Evolutionary conservation across 2,797 vertebrate genomes (phyloP).

Genomic region (Lepus townsendii): DNA sequence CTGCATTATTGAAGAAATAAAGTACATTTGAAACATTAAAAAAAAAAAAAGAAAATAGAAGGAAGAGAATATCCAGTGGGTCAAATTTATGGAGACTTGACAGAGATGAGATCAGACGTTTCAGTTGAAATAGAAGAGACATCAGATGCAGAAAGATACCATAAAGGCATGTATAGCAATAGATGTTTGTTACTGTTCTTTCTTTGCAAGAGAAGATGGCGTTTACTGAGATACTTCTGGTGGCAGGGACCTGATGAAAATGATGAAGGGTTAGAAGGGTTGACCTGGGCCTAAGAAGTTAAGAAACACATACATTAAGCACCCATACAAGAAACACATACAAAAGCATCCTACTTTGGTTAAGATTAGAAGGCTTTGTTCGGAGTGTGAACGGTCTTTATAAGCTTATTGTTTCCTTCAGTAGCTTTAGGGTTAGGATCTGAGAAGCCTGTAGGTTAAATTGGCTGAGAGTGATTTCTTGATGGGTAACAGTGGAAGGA

Average conservation of each 20-base stretch:
- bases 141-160: not conserved
- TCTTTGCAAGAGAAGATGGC: not conserved
- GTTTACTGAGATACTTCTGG: slow-evolving; percentile 49
- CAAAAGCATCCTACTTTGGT: not conserved
- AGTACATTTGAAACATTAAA: too few species aligned
- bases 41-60: not conserved
- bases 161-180: not conserved
- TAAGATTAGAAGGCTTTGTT: slow-evolving; percentile 1
- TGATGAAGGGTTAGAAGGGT: slow-evolving; percentile 16
- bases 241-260: not conserved
- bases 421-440: not conserved
- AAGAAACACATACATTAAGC: not conserved
- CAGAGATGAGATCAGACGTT: not conserved
- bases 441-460: not conserved
- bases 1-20: too few species aligned
- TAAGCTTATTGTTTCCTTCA: slow-evolving; percentile 14
- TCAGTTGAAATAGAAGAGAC: not conserved
- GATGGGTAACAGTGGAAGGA: not conserved
- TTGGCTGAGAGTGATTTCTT: slow-evolving; percentile 30
- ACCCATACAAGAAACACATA: not conserved
- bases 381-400: not conserved
- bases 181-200: slow-evolving; percentile 12
- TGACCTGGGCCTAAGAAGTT: slow-evolving; percentile 12
- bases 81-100: not conserved
- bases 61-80: not conserved